These are phyloP conservation scores for Luperina nickerlii DNA, from an alignment of 2,888 invertebrate species.

Conservation along the genomic window DNA sequence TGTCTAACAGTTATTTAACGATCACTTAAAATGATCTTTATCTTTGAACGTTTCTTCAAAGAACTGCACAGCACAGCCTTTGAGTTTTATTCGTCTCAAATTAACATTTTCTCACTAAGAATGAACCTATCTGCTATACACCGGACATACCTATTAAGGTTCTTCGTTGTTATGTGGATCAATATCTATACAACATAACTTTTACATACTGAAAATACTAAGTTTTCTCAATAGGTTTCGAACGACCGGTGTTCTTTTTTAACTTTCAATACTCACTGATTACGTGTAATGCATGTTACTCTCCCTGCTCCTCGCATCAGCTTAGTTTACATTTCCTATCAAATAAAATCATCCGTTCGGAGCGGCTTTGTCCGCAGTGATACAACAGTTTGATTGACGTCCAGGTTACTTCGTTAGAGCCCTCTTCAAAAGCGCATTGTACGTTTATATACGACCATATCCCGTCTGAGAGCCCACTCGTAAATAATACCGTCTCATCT, in stretches of 20 bases:
- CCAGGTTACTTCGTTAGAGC: conserved; percentile 80
- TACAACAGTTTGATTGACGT: conserved; percentile 82
- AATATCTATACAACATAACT: neutral
- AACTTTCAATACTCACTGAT: conserved; percentile 36
- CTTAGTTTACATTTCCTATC: conserved; percentile 37
- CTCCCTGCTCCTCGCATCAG: conserved; percentile 11
- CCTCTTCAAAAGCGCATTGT: conserved; percentile 78
- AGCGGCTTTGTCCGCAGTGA: conserved; percentile 57
- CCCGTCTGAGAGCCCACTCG: conserved; percentile 64
- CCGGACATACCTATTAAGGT: neutral
- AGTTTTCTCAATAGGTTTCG: conserved; percentile 2
- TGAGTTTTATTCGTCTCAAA: conserved; percentile 41
- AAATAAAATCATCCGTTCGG: conserved; percentile 42
- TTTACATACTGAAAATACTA: neutral
- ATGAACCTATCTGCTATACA: conserved; percentile 5
- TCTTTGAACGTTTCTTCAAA: conserved; percentile 54
- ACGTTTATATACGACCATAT: conserved; percentile 53
- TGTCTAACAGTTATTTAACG: conserved; percentile 70
- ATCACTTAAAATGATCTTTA: conserved; percentile 64
- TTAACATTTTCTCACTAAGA: conserved; percentile 25
- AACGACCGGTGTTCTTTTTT: neutral
- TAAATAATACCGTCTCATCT: conserved; percentile 78
- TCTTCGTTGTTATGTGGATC: neutral
- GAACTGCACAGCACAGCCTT: conserved; percentile 41
- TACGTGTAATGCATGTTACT: conserved; percentile 9